Evolutionary conservation across 1,140 invertebrate species (phyloP).

Genomic region (Aphidius ervi): DNA sequence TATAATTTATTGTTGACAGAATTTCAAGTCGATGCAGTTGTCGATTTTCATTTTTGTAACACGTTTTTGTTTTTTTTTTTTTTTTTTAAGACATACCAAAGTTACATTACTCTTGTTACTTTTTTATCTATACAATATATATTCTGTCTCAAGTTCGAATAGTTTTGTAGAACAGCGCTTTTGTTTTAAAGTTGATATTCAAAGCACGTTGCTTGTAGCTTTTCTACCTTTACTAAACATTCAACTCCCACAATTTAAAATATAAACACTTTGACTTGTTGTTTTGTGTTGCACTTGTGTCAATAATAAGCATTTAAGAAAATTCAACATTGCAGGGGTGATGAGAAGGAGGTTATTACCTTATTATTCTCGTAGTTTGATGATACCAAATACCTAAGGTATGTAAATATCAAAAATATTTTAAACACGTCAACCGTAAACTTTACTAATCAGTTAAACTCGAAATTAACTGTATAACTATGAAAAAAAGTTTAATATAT

Average conservation of each 20-base stretch:
- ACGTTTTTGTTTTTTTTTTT: too few species aligned
- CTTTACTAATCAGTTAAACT: slow-evolving; percentile 12
- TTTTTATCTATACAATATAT: neutral
- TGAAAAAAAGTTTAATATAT: too few species aligned
- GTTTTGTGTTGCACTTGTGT: too few species aligned
- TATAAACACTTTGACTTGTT: too few species aligned
- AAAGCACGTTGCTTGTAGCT: slow-evolving; percentile 11
- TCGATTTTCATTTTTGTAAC: neutral
- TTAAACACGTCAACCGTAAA: neutral
- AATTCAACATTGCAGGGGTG: too few species aligned
- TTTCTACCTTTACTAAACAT: neutral
- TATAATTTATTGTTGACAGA: slow-evolving; percentile 14
- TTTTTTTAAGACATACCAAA: slow-evolving; percentile 14
- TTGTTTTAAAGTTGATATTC: slow-evolving; percentile 10
- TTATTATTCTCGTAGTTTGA: too few species aligned
- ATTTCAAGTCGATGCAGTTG: slow-evolving; percentile 12
- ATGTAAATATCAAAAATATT: slow-evolving; percentile 1
- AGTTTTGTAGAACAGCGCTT: slow-evolving; percentile 11
- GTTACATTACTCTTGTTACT: slow-evolving; percentile 5
- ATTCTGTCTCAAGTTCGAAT: slow-evolving; percentile 19
- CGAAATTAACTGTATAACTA: neutral
- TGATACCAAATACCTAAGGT: too few species aligned
- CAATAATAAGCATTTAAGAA: too few species aligned
- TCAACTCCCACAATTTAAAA: neutral
- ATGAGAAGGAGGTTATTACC: too few species aligned